Evolutionary conservation across 2,888 invertebrate genomes (phyloP).

Genomic region (Micoletzkya japonica): DNA sequence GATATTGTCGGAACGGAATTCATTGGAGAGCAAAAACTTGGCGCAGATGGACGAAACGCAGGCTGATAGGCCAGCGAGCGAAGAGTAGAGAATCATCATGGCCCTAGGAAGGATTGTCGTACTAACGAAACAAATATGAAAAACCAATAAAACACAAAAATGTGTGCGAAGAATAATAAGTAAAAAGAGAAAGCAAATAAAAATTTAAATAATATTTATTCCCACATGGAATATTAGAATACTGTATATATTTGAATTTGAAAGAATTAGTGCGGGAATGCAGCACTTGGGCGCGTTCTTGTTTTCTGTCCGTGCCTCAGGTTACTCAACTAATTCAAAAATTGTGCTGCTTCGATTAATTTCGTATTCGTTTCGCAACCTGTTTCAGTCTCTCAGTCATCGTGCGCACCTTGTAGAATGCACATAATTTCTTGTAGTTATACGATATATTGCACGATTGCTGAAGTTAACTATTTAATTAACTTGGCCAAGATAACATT

Average conservation of each 20-base stretch:
- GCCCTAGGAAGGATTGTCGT: not conserved
- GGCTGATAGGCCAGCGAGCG: conserved; percentile 16
- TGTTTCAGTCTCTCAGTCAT: no score
- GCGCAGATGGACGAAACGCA: conserved; percentile 14
- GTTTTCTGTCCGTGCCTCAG: no score
- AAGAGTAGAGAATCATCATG: conserved; percentile 21
- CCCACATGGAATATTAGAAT: no score
- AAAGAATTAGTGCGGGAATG: not conserved
- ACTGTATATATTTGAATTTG: no score
- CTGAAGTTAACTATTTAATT: no score
- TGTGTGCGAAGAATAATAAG: not conserved
- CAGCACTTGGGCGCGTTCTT: no score
- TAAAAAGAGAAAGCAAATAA: not conserved
- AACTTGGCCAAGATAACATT: no score
- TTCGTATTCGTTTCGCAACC: not conserved
- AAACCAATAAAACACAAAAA: not conserved
- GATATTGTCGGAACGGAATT: conserved; percentile 16
- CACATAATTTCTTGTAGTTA: no score
- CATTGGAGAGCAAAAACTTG: conserved; percentile 15
- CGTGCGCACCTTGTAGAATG: no score
- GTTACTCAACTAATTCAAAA: no score
- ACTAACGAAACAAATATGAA: not conserved
- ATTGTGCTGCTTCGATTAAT: no score
- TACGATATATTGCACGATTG: no score
- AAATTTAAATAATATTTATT: not conserved